Conservation (phyloP, 2,888 invertebrate genomes). For the Flexamia atlantica region DNA sequence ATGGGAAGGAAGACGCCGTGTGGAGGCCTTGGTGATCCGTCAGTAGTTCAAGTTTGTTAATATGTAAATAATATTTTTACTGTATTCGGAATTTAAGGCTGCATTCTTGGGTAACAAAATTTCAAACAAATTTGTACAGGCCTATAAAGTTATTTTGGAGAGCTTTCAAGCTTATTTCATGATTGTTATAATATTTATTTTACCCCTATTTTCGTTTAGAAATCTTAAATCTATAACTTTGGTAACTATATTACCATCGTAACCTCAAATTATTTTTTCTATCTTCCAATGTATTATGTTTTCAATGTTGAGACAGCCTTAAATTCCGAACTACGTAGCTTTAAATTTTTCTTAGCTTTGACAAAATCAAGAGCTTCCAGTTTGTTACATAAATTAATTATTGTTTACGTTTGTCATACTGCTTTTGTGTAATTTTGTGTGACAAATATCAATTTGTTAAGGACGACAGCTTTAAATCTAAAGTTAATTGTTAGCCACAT, state of each 20-base stretch:
- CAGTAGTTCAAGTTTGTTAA: background rate
- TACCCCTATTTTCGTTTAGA: too few species aligned
- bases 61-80: conserved; percentile 1
- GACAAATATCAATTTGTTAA: background rate
- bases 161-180: too few species aligned
- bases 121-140: too few species aligned
- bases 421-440: background rate
- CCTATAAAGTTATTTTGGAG: too few species aligned
- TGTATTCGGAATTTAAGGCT: background rate
- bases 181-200: too few species aligned
- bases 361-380: conserved; percentile 64
- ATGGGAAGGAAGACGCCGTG: conserved; percentile 74
- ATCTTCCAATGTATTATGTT: too few species aligned
- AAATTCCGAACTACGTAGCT: conserved; percentile 6
- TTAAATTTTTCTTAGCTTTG: conserved; percentile 47
- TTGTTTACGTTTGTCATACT: background rate
- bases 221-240: too few species aligned
- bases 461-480: background rate
- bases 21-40: conserved; percentile 71
- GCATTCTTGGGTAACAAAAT: too few species aligned
- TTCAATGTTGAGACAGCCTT: background rate
- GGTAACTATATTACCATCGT: too few species aligned
- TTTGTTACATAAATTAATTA: conserved; percentile 23
- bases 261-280: too few species aligned
- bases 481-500: conserved; percentile 6